phyloP scores from a whole-genome alignment of 2,113 vertebrate genomes.

The Phalacrocorax carbo region DNA sequence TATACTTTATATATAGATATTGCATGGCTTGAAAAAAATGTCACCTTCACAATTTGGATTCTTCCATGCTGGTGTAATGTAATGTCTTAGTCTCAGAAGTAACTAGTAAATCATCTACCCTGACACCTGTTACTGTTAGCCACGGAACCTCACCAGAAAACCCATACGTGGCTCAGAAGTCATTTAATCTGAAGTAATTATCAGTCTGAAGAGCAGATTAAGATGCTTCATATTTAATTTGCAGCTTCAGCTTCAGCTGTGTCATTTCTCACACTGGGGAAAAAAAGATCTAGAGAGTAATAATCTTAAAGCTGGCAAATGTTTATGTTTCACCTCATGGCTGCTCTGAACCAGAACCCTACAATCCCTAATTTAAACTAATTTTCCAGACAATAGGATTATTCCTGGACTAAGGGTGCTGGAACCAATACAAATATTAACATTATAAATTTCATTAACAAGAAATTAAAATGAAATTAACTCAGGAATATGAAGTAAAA shows the following conservation, averaged over 20 bases:
- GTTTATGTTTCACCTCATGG: neutral
- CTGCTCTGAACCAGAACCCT: neutral
- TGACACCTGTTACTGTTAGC: neutral
- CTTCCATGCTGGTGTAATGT: neutral
- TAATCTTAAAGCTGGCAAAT: neutral
- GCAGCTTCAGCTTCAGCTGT: neutral
- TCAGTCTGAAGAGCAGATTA: neutral
- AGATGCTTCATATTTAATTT: neutral
- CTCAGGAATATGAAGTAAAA: neutral
- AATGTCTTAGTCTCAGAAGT: neutral
- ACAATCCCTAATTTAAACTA: neutral
- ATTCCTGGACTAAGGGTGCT: neutral
- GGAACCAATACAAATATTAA: neutral
- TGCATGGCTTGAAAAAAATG: neutral
- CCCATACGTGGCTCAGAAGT: neutral
- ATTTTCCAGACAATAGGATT: neutral
- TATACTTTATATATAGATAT: neutral
- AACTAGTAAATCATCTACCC: neutral
- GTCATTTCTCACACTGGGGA: neutral
- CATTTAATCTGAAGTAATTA: neutral
- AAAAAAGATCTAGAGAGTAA: neutral
- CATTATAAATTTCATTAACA: neutral
- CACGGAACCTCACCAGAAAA: neutral
- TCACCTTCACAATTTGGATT: neutral
- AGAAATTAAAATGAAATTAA: neutral